A percentile compares a stretch with the other conserved stretches of the same genome.
These are phyloP conservation scores for Phenganax marumi DNA, from an alignment of 92 coral and sea anemone genomes.

Conservation along the genomic window DNA sequence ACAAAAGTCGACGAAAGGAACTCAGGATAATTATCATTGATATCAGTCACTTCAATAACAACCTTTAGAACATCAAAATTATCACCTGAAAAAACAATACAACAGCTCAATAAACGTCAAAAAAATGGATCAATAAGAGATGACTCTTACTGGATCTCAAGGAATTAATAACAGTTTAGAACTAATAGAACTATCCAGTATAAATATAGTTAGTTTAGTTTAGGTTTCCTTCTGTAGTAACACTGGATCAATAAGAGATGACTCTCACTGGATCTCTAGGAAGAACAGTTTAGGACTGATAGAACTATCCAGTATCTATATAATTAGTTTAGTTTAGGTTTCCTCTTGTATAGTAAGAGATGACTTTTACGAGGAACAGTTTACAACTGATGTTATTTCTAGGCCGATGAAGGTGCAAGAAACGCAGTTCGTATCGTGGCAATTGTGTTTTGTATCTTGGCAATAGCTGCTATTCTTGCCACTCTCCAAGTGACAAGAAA, in stretches of 20 bases:
- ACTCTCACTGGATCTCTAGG: no score
- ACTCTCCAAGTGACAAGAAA: slow-evolving; percentile 22
- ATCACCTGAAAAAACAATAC: background rate
- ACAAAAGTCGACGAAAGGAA: background rate
- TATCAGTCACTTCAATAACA: slow-evolving; percentile 25
- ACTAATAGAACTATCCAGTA: no score
- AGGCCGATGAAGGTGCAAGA: slow-evolving; percentile 19
- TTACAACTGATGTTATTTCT: background rate
- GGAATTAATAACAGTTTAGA: no score
- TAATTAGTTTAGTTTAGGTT: background rate
- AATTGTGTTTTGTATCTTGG: slow-evolving; percentile 27
- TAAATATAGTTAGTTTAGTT: no score
- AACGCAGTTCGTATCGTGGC: slow-evolving; percentile 35
- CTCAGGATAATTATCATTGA: slow-evolving; percentile 28
- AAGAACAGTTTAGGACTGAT: no score
- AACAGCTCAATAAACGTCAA: background rate
- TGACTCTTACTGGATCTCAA: background rate
- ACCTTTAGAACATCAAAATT: slow-evolving; percentile 11
- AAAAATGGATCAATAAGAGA: background rate
- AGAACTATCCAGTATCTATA: no score
- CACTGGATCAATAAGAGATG: no score
- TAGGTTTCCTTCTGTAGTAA: no score
- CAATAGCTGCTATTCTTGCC: slow-evolving; percentile 31
- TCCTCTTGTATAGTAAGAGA: background rate
- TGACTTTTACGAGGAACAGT: no score